Base-by-base conservation (phyloP, 30 jellyfish, hydroid and myxozoan genomes). In the Turritopsis rubra region DNA sequence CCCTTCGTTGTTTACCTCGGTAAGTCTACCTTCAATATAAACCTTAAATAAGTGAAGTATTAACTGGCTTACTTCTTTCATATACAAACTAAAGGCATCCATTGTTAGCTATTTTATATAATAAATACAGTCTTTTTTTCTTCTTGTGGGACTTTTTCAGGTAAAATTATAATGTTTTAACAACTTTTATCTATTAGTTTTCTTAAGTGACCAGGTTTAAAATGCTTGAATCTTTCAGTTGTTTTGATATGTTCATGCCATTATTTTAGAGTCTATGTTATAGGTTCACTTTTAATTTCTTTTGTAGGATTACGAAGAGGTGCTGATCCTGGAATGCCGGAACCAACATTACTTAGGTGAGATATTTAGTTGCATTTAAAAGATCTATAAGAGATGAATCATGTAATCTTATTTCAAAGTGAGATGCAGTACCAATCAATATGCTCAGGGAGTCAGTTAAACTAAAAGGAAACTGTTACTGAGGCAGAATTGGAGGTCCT, bases 251-350 rank as follows among this genome's bases (percentile, higher is more conserved):
- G 60, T 41, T 3, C 60, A 13, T 41, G 60, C 13, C 13, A 41
- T 3, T 41, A 41, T 41, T 13, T 41, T 41, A 3, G 60, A 3
- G 60, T 5, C n/a, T 41, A 41, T 3, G 60, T 41, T 3, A 41
- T 41, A 3, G 60, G 13, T 41, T 41, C 60, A 41, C 5, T 22
- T 8, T 0, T 16, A 27, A 18, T 75, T 77, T 30, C 41, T 73
- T 81, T 20, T 78, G 21, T 30, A 91, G 98, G 98, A 22, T 52
- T 91, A 26, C 81, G 86, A n/a, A 91, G 85, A 84, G 98, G 98
- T 24, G 98, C 90, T 75, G 98, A 91, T 84, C 98, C 98, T 25
- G 98, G 98, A 20, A 91, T 91, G 98, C 98, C 98, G 19, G 98
- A 91, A 72, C 98, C 98, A 72, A 87, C 95, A 1, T 75, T 91